phyloP scores from a whole-genome alignment of 2,797 vertebrate species.

The Sebastes trivittatus region DNA sequence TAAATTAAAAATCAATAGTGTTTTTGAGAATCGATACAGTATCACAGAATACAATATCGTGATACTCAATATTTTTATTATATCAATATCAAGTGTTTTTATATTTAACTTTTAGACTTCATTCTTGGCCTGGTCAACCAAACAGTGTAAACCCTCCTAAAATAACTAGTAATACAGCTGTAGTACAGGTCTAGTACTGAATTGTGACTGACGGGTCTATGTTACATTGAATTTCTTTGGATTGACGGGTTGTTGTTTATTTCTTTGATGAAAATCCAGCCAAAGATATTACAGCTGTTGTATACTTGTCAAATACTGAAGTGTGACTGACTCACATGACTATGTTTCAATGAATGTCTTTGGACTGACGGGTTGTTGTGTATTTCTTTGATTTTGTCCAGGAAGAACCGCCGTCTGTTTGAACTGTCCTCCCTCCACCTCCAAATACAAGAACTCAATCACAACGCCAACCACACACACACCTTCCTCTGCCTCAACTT shows the following conservation, averaged over 20 bases:
- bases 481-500: slow-evolving; percentile 89
- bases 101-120: neutral
- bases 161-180: neutral
- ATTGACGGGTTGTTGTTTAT: neutral
- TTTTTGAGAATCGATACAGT: too few relatives aligned
- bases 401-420: slow-evolving; percentile 88
- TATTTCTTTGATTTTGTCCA: slow-evolving; percentile 28
- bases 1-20: too few relatives aligned
- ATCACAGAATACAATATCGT: too few relatives aligned
- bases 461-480: slow-evolving; percentile 78
- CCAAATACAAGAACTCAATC: slow-evolving; percentile 85
- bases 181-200: too few relatives aligned
- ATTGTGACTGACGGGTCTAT: neutral
- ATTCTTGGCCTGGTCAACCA: neutral
- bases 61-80: too few relatives aligned
- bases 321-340: neutral
- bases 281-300: neutral
- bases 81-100: neutral
- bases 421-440: slow-evolving; percentile 85
- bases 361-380: neutral
- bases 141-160: neutral
- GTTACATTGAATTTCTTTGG: neutral
- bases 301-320: neutral
- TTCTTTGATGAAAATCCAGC: neutral
- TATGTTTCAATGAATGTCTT: neutral